phyloP scores from a whole-genome alignment of 2,113 vertebrate genomes.

The Calypte anna region DNA sequence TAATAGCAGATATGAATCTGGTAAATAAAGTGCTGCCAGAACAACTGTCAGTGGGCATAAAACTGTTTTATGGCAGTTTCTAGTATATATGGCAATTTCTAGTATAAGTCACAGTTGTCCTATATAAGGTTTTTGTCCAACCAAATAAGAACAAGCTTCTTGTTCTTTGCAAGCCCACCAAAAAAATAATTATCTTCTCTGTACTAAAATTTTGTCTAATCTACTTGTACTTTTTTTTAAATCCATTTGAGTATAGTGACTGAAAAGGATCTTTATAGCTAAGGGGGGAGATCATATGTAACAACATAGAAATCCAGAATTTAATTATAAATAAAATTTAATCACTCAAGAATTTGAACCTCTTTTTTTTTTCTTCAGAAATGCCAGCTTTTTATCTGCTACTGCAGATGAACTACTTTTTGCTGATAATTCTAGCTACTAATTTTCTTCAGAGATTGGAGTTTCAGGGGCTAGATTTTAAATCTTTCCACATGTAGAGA shows the following conservation, averaged over 20 bases:
- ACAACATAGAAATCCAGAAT: background rate
- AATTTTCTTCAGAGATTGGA: constrained; percentile 46
- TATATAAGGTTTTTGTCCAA: background rate
- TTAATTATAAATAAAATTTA: constrained; percentile 1
- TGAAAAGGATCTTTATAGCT: constrained; percentile 13
- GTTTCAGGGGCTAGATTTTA: constrained; percentile 21
- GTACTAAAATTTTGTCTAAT: background rate
- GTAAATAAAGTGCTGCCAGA: background rate
- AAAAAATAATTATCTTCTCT: background rate
- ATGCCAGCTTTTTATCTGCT: constrained; percentile 27
- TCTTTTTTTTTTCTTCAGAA: background rate
- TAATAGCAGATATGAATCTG: background rate
- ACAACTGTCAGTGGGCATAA: background rate
- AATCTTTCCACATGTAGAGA: background rate
- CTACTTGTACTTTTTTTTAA: background rate
- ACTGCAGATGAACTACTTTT: background rate
- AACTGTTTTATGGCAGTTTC: background rate
- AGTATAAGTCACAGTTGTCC: background rate
- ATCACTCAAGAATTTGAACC: background rate
- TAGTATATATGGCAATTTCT: background rate
- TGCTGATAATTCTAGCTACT: constrained; percentile 49
- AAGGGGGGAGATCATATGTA: background rate
- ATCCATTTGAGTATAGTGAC: background rate
- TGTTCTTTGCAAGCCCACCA: background rate
- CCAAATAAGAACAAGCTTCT: background rate